Evolutionary conservation across 1,140 invertebrate genomes (phyloP).

Genomic region (Dendroctonus ponderosae): DNA sequence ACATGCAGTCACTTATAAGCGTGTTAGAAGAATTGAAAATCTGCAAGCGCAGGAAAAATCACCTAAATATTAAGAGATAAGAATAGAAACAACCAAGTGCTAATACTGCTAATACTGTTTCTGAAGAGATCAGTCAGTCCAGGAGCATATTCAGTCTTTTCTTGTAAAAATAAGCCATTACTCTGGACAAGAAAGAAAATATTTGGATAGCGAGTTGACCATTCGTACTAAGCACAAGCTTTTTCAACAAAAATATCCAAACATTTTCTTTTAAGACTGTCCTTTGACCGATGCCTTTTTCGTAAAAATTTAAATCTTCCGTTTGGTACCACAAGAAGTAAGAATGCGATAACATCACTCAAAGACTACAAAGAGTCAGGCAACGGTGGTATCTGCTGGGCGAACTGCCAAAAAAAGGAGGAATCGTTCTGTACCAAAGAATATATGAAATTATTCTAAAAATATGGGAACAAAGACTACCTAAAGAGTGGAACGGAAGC

Average conservation of each 20-base stretch:
- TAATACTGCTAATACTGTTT: constrained; percentile 4
- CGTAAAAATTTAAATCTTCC: constrained; percentile 37
- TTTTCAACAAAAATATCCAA: constrained; percentile 12
- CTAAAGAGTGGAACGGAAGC: no score
- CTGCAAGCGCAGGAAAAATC: no score
- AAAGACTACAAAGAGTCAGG: no score
- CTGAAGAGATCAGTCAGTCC: background rate
- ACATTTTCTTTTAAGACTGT: background rate
- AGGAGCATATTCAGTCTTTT: constrained; percentile 10
- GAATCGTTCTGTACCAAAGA: no score
- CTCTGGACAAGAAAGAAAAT: constrained; percentile 2
- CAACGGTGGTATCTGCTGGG: no score
- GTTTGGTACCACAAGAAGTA: no score
- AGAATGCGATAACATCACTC: no score
- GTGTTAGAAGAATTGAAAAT: constrained; percentile 8
- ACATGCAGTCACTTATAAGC: constrained; percentile 7
- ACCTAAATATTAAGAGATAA: no score
- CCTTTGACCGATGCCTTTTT: constrained; percentile 23
- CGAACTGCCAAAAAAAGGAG: no score
- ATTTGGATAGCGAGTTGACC: constrained; percentile 2
- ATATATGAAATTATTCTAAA: no score
- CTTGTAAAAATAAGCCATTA: constrained; percentile 13
- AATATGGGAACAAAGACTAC: no score
- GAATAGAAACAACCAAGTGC: no score
- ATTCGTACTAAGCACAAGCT: constrained; percentile 2